These are phyloP conservation scores for Gymnopithys bicolor DNA, from an alignment of 2,797 vertebrate species.

Conservation along the genomic window DNA sequence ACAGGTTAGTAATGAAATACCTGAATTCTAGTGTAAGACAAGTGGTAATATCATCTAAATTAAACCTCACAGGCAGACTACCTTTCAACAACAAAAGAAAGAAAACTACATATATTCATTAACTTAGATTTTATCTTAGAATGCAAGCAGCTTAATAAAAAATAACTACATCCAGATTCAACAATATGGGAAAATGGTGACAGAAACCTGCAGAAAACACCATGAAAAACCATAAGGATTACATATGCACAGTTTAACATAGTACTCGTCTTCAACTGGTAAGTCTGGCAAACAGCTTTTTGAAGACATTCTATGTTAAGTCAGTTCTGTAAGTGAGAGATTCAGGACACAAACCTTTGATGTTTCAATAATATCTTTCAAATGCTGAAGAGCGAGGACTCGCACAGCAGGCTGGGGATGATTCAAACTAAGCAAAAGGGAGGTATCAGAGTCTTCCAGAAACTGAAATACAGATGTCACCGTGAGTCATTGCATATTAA, in stretches of 20 bases:
- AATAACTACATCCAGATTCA: not conserved
- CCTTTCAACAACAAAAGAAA: not conserved
- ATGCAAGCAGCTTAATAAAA: not conserved
- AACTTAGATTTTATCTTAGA: not conserved
- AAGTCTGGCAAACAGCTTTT: not conserved
- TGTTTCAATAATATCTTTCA: conserved; percentile 79
- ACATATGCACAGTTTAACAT: not conserved
- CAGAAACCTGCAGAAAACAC: not conserved
- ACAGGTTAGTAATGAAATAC: not conserved
- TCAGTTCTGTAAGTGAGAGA: not conserved
- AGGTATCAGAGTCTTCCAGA: conserved; percentile 87
- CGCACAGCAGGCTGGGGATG: conserved; percentile 89
- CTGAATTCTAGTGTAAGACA: not conserved
- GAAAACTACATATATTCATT: not conserved
- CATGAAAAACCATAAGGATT: not conserved
- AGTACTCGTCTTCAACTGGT: not conserved
- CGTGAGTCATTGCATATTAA: not conserved
- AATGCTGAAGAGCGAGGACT: conserved; percentile 85
- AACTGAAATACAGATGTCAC: conserved; percentile 79
- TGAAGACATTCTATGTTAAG: not conserved
- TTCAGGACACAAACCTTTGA: conserved; percentile 80
- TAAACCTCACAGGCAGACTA: not conserved
- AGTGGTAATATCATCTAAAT: not conserved
- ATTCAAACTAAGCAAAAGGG: conserved; percentile 91
- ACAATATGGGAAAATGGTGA: not conserved